Evolutionary conservation across 2,888 invertebrate genomes (phyloP).

Genomic region (Biston stratarius): DNA sequence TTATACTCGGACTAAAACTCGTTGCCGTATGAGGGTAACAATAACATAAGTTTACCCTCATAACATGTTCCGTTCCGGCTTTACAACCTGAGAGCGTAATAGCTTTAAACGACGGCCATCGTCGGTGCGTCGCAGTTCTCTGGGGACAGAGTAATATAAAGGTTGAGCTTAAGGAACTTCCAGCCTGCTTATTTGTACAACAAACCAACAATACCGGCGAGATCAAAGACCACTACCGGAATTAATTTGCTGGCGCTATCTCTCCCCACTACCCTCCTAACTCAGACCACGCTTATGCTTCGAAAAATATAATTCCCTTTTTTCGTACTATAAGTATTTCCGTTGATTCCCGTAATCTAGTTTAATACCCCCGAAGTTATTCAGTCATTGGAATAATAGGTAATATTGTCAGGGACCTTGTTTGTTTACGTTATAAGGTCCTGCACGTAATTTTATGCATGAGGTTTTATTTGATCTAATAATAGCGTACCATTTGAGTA

Average conservation of each 20-base stretch:
- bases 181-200: constrained; percentile 73
- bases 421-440: constrained; percentile 11
- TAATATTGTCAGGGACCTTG: constrained; percentile 11
- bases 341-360: constrained; percentile 44
- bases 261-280: constrained; percentile 49
- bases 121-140: constrained; percentile 54
- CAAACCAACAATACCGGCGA: constrained; percentile 74
- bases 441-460: constrained; percentile 14
- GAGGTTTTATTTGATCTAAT: constrained; percentile 19
- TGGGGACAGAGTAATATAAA: constrained; percentile 58
- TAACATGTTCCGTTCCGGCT: constrained; percentile 43
- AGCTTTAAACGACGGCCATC: constrained; percentile 60
- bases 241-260: constrained; percentile 79
- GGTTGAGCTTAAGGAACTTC: constrained; percentile 41
- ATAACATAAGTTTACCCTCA: constrained; percentile 29
- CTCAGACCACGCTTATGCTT: constrained; percentile 60
- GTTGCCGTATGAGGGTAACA: constrained; percentile 21
- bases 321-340: constrained; percentile 52
- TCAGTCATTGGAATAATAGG: constrained; percentile 30
- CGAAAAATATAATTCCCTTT: constrained; percentile 64
- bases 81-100: constrained; percentile 59
- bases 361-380: constrained; percentile 44
- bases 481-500: constrained; percentile 8
- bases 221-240: constrained; percentile 77
- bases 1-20: constrained; percentile 7